These are phyloP conservation scores for Mus spretus DNA, from an alignment of 2,797 vertebrate species.

Conservation along the genomic window DNA sequence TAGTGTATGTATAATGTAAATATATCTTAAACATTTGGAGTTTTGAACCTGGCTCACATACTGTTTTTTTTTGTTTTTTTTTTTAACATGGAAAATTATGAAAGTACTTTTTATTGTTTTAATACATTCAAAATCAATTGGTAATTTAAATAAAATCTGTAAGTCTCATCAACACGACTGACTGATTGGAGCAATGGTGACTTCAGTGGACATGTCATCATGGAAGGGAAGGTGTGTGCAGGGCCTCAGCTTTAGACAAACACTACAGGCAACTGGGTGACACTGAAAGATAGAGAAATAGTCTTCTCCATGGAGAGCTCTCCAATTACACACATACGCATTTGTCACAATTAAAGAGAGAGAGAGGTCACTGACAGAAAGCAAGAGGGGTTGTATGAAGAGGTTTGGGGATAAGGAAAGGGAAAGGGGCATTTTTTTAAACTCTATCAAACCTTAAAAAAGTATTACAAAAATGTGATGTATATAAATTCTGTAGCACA, in stretches of 20 bases:
- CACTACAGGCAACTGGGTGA: background rate
- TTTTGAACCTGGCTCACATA: background rate
- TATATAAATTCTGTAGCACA: background rate
- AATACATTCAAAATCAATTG: background rate
- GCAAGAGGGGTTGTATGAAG: background rate
- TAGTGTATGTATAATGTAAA: background rate
- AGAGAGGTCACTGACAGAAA: background rate
- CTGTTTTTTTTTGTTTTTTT: no score
- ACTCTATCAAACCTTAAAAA: background rate
- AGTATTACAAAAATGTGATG: background rate
- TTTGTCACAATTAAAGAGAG: background rate
- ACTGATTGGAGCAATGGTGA: background rate
- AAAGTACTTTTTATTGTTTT: slow-evolving; percentile 25
- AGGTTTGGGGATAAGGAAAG: background rate
- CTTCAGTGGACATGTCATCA: background rate
- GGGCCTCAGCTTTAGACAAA: background rate
- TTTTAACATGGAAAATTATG: background rate
- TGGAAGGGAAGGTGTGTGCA: no score
- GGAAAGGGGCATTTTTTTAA: no score
- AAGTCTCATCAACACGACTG: background rate
- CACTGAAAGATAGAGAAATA: background rate
- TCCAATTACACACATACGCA: background rate
- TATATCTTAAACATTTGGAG: background rate
- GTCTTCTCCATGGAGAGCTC: background rate
- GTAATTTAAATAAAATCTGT: background rate